These are phyloP conservation scores for Andrena flavipes DNA, from an alignment of 2,888 invertebrate species.

Conservation along the genomic window DNA sequence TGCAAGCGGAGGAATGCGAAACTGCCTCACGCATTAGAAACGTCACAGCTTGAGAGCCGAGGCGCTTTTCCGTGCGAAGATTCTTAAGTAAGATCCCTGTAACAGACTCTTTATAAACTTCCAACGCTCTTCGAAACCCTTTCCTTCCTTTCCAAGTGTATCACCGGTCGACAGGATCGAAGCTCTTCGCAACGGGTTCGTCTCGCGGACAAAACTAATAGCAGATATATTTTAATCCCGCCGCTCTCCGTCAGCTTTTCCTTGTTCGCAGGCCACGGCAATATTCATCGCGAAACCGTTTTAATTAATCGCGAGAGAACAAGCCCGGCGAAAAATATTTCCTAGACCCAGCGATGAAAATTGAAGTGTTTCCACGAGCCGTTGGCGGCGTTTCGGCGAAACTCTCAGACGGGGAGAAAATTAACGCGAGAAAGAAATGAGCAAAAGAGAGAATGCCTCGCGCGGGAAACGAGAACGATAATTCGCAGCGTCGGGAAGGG, in stretches of 20 bases:
- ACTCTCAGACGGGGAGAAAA: constrained; percentile 4
- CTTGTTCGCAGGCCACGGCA: background rate
- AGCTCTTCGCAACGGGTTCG: no score
- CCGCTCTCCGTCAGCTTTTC: background rate
- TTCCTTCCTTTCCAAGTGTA: no score
- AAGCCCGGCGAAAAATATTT: constrained; percentile 23
- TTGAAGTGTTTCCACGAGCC: constrained; percentile 7
- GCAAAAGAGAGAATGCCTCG: background rate
- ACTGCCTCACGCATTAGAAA: background rate
- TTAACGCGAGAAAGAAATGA: background rate
- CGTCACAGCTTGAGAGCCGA: background rate
- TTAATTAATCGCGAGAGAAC: constrained; percentile 44
- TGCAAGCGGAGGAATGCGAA: constrained; percentile 1
- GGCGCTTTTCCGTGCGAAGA: background rate
- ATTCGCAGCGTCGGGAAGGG: background rate
- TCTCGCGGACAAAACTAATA: background rate
- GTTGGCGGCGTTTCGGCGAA: background rate
- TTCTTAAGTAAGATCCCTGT: background rate
- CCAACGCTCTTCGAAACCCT: no score
- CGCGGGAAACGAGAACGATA: background rate
- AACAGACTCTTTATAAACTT: no score
- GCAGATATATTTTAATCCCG: constrained; percentile 30
- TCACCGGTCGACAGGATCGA: no score
- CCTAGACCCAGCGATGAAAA: constrained; percentile 6
- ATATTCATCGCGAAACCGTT: constrained; percentile 27